Evolutionary conservation across 2,113 vertebrate species (phyloP), one percentile per base, ranked within the genome.

Genomic region (Oostethus manadensis): DNA sequence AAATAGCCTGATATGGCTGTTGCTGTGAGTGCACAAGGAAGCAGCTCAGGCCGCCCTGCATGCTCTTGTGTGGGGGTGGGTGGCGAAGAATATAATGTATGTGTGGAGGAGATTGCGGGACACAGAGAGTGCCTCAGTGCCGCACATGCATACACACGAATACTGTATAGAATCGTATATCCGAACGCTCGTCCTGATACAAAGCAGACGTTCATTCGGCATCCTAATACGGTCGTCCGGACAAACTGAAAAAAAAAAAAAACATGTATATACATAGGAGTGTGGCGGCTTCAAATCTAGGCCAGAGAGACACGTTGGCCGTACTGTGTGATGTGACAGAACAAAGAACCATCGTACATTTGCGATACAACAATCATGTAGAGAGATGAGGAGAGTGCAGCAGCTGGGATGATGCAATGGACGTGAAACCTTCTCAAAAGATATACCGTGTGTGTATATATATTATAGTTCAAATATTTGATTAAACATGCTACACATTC

Each of bases 51-150:
- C 5, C 60, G 68, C 61, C 62, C 40, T 66, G 58, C 55, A 33
- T 58, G 56, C 11, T 40, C 51, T 51, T 49, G 60, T 64, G 67
- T 73, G 77, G 68, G 71, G 69, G 82, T 63, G 66, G 63, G 48
- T 62, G 58, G 56, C 44, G 22, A 55, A 61, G 61, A 67, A 66
- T 64, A 69, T 67, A 60, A 26, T n/a, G 46, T 56, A 55, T 65
- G 57, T 62, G 50, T 56, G 51, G 62, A 62, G 73, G 62, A 62
- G 65, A 76, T 38, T 33, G 70, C 70, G 53, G 63, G 56, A 70
- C 55, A 56, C 22, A 42, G 48, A 59, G 40, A 11, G 42, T 10
- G 35, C 60, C 68, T 64, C 55, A 56, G 47, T 38, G 62, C 54
- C 58, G 63, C 48, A 60, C 42, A 60, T 16, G 54, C 10, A 58